Conservation (phyloP, 1,140 invertebrate genomes). For the Drosophila grimshawi region DNA sequence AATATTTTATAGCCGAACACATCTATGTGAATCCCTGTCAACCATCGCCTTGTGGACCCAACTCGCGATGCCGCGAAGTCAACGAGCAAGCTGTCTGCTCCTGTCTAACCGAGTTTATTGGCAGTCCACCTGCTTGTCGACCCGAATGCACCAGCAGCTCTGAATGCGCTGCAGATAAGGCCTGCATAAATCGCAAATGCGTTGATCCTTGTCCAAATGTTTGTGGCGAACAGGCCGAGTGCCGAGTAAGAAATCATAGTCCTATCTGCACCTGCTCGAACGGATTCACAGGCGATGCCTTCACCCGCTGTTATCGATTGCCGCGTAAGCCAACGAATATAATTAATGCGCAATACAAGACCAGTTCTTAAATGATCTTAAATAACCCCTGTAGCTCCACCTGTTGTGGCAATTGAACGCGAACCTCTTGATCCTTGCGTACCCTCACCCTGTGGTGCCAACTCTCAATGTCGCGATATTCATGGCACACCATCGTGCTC, state of each 20-base stretch:
- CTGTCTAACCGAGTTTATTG: conserved; percentile 90
- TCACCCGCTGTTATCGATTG: conserved; percentile 77
- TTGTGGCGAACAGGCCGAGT: conserved; percentile 91
- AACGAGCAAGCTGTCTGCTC: conserved; percentile 89
- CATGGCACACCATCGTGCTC: conserved; percentile 92
- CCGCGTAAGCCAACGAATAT: conserved; percentile 84
- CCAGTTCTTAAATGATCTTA: background rate
- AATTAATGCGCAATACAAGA: conserved; percentile 24
- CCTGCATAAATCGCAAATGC: conserved; percentile 93
- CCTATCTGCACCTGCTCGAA: conserved; percentile 90
- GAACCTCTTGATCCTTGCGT: conserved; percentile 88
- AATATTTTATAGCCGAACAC: conserved; percentile 60
- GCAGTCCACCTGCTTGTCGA: conserved; percentile 90
- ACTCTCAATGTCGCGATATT: conserved; percentile 90
- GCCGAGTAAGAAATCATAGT: conserved; percentile 90
- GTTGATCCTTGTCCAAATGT: conserved; percentile 91
- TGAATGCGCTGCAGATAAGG: conserved; percentile 90
- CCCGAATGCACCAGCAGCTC: conserved; percentile 91
- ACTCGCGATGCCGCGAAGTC: conserved; percentile 87
- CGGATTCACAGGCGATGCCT: conserved; percentile 91
- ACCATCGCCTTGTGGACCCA: conserved; percentile 90
- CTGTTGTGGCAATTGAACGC: conserved; percentile 57
- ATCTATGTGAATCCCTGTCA: conserved; percentile 87
- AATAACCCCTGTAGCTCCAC: conserved; percentile 47
- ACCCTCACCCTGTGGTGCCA: conserved; percentile 93